Conservation (phyloP, 2,113 vertebrate genomes). For the Melospiza georgiana region DNA sequence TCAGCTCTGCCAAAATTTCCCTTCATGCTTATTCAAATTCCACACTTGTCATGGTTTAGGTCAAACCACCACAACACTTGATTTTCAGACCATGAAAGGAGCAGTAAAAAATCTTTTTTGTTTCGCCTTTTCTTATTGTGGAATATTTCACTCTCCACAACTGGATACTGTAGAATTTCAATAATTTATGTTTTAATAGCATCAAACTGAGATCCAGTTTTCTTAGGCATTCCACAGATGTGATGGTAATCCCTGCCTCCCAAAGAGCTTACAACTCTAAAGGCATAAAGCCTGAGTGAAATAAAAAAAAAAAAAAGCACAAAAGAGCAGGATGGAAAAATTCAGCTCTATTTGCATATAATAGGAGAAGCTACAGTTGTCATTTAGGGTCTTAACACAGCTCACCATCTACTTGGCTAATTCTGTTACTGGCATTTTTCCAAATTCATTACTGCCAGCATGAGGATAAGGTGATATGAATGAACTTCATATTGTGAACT, state of each 20-base stretch:
- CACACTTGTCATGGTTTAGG: not conserved
- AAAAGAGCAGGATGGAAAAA: not conserved
- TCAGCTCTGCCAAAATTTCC: not conserved
- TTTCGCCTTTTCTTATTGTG: not conserved
- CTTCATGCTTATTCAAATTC: conserved; percentile 7
- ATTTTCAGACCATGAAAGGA: conserved; percentile 13
- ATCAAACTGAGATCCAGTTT: not conserved
- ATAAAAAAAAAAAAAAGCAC: not conserved
- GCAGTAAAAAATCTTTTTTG: not conserved
- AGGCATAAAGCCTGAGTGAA: not conserved
- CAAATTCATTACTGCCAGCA: not conserved
- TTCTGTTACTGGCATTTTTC: not conserved
- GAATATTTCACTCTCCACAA: not conserved
- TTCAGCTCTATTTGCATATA: not conserved
- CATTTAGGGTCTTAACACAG: not conserved
- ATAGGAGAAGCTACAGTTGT: not conserved
- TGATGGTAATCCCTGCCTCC: not conserved
- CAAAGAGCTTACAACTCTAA: not conserved
- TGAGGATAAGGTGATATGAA: not conserved
- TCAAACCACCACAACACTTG: not conserved
- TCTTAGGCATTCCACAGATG: not conserved
- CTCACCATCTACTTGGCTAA: not conserved
- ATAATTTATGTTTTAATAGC: not conserved
- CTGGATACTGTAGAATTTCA: not conserved
- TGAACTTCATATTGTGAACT: not conserved